Percentiles rank a stretch among this genome's conserved stretches.
phyloP scores from a whole-genome alignment of 1,140 invertebrate genomes.

The Cyrtorhinus lividipennis region DNA sequence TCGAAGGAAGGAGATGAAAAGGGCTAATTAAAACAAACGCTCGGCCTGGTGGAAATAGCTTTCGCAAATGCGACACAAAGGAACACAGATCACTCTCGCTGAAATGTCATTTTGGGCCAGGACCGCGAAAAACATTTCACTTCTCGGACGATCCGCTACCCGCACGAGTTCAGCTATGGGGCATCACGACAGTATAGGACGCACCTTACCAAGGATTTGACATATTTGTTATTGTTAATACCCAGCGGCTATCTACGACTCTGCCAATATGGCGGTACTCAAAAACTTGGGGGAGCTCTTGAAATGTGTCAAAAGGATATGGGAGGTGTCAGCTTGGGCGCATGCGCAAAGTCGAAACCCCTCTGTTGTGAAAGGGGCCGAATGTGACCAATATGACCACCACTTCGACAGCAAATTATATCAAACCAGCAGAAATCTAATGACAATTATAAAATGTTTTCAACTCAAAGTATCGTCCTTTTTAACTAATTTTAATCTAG shows the following conservation, averaged over 20 bases:
- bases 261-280: constrained; percentile 9
- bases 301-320: constrained; percentile 20
- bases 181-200: neutral
- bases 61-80: constrained; percentile 2
- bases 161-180: neutral
- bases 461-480: no score
- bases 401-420: neutral
- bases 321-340: constrained; percentile 17
- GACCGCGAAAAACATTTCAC: constrained; percentile 2
- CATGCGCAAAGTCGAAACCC: constrained; percentile 14
- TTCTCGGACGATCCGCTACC: neutral
- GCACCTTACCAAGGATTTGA: neutral
- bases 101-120: constrained; percentile 8
- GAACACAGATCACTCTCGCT: constrained; percentile 15
- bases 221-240: constrained; percentile 10
- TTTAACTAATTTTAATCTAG: no score
- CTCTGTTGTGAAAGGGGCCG: no score
- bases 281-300: neutral
- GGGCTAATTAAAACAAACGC: constrained; percentile 5
- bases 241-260: constrained; percentile 14
- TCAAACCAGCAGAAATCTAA: no score
- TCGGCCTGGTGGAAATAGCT: neutral
- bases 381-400: no score
- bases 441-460: no score
- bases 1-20: neutral